Evolutionary conservation across 1,140 invertebrate species (phyloP), one percentile per base, ranked within the genome.

Genomic region (Leptopilina boulardi): DNA sequence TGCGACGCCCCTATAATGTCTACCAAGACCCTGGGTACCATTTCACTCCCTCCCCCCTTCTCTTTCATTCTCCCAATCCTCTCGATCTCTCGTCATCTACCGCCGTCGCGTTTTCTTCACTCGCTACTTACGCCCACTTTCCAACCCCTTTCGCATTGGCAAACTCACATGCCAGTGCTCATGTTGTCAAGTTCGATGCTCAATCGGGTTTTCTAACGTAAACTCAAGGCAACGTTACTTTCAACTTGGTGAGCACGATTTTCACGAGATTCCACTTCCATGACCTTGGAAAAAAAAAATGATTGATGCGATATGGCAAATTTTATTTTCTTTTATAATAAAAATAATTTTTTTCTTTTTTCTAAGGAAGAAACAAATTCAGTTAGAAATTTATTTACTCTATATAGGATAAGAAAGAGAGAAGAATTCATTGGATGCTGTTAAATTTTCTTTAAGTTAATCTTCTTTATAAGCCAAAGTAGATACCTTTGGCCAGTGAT

Each of bases 1-100:
- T 84, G 79, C 86, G 83, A 85, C 86, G 84, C 86, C 85, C 86
- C 87, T 85, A 83, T 89, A 88, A 87, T 86, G 86, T 87, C 82
- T 80, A 80, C 81, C n/a, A n/a, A n/a, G 74, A 77, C 51, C 74
- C 30, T 13, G 51, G 59, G 59, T 66, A 66, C 59, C 59, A 66
- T 74, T 38, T 70, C 76, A 44, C 74, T 70, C 74, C 56, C 71
- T 47, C 47, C 77, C 51, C 59, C 47, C 74, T 75, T 47, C 78
- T 76, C 71, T 56, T 75, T n/a, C n/a, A n/a, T 70, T 34, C 26
- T 73, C 75, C 70, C 41, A 26, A 70, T 73, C n/a, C n/a, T n/a
- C n/a, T n/a, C n/a, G n/a, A n/a, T n/a, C n/a, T n/a, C 73, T 44
- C 73, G 34, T 75, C 78, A 71, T 75, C 71, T 71, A 11, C 59